Conservation (phyloP, 2,113 vertebrate species). For the Orthonyx spaldingii region DNA sequence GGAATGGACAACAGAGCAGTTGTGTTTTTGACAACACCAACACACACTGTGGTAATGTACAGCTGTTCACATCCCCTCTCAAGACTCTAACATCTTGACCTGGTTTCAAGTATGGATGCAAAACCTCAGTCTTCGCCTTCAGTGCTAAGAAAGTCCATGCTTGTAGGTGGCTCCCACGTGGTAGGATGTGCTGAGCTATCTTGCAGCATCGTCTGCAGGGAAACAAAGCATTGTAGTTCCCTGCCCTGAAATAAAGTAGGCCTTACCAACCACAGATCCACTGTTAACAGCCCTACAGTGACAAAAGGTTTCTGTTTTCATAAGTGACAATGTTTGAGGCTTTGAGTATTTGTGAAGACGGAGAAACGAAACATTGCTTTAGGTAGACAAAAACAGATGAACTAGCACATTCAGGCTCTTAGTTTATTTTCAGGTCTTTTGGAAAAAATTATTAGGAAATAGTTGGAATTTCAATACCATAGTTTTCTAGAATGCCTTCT, state of each 20-base stretch:
- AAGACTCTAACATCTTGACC: not conserved
- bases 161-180: not conserved
- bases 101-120: not conserved
- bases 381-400: not conserved
- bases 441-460: not conserved
- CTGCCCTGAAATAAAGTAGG: not conserved
- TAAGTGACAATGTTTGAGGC: not conserved
- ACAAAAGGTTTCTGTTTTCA: not conserved
- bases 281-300: not conserved
- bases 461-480: not conserved
- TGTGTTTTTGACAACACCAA: not conserved
- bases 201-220: not conserved
- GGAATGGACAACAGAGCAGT: not conserved
- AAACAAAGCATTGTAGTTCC: not conserved
- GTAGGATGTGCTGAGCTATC: not conserved
- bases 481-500: not conserved
- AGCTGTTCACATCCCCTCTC: not conserved
- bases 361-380: not conserved
- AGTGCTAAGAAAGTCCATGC: not conserved
- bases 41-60: no score
- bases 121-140: not conserved
- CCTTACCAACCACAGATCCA: not conserved
- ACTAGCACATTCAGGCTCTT: not conserved
- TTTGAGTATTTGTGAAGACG: not conserved
- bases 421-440: not conserved